Percentiles rank a stretch among this genome's conserved stretches.
phyloP scores from a whole-genome alignment of 1,140 invertebrate species.

The Penaeus japonicus region DNA sequence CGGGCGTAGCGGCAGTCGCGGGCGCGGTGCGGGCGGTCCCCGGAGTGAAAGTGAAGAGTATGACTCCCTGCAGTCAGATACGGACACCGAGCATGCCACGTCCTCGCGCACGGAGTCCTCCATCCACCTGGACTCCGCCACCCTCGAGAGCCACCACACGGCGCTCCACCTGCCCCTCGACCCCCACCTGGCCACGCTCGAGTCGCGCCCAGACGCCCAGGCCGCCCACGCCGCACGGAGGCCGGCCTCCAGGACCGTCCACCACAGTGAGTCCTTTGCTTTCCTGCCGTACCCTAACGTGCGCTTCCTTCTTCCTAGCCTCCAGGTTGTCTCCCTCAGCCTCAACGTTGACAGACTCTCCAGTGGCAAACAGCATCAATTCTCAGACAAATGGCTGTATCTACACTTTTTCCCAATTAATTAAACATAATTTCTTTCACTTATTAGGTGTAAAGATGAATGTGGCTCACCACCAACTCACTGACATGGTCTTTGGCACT shows the following conservation, averaged over 20 bases:
- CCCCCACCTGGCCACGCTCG: constrained; percentile 44
- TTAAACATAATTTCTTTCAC: no score
- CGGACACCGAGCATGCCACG: constrained; percentile 53
- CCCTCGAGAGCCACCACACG: constrained; percentile 34
- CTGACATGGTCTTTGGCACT: no score
- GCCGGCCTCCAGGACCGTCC: constrained; percentile 36
- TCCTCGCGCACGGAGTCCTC: constrained; percentile 52
- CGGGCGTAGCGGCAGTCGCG: constrained; percentile 28
- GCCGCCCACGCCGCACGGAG: not conserved
- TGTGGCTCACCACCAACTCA: no score
- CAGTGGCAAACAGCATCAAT: no score
- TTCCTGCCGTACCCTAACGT: no score
- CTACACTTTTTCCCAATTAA: no score
- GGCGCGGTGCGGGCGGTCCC: constrained; percentile 32
- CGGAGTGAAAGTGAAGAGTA: constrained; percentile 53
- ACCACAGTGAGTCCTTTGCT: constrained; percentile 34
- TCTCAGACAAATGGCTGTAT: no score
- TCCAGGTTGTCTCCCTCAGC: no score
- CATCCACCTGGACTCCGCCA: constrained; percentile 51
- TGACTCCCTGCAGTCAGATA: constrained; percentile 52
- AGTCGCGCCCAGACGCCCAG: not conserved
- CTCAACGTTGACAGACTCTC: no score
- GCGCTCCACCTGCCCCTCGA: constrained; percentile 45
- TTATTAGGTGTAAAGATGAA: no score
- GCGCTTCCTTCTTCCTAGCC: no score